These are phyloP conservation scores for Heteronetta atricapilla DNA, from an alignment of 2,113 vertebrate genomes.

Conservation along the genomic window DNA sequence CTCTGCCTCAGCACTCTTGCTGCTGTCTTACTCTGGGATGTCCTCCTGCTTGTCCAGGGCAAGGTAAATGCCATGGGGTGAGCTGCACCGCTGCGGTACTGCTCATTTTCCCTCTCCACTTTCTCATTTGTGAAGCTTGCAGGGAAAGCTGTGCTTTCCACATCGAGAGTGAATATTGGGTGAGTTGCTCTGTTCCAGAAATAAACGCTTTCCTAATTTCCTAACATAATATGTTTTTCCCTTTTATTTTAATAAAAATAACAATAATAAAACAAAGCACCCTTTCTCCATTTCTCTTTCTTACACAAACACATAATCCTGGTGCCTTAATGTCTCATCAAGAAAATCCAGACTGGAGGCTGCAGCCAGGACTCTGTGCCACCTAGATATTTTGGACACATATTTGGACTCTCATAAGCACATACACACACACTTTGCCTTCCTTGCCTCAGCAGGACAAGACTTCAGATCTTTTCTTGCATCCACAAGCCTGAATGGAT, in stretches of 20 bases:
- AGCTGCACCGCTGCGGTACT: fast-evolving
- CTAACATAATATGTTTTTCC: slow-evolving; percentile 40
- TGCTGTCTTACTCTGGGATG: not conserved
- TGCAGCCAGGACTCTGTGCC: slow-evolving; percentile 57
- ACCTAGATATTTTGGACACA: slow-evolving; percentile 52
- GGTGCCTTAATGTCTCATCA: slow-evolving; percentile 67
- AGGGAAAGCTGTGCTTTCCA: not conserved
- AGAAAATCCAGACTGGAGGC: slow-evolving; percentile 41
- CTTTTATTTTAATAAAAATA: slow-evolving; percentile 36
- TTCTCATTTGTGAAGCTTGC: not conserved
- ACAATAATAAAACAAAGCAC: slow-evolving; percentile 41
- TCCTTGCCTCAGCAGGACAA: not conserved
- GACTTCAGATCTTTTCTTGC: not conserved
- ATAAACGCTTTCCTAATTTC: slow-evolving; percentile 50
- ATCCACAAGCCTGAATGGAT: not conserved
- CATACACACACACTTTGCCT: not conserved
- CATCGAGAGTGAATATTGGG: not conserved
- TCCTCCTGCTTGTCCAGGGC: not conserved
- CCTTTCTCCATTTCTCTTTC: not conserved
- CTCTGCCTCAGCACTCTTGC: not conserved
- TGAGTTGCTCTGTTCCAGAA: slow-evolving; percentile 20
- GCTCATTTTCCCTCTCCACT: not conserved
- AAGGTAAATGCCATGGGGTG: not conserved
- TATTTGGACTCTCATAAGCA: slow-evolving; percentile 17
- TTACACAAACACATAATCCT: slow-evolving; percentile 35